Base-by-base conservation (phyloP, 2,888 invertebrate species). In the Plagiodera versicolora region DNA sequence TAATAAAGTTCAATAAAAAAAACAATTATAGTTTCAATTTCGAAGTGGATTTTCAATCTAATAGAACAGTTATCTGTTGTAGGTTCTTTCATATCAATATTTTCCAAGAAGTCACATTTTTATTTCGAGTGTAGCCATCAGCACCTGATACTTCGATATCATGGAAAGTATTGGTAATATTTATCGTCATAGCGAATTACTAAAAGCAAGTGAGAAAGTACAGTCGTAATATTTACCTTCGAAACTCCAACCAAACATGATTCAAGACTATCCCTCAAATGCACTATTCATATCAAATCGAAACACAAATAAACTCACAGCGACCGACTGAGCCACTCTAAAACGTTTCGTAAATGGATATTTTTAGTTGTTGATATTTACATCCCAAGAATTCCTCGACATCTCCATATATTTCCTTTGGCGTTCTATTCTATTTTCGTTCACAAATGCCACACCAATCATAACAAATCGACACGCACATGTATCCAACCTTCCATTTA, bases 401-500 rank as follows among this genome's bases (percentile, higher is more conserved):
- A 11, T 32, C n/a, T 39, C 39, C 39, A 51, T 50, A 32, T 51
- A 18, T 32, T 35, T 51, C 18, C 17, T 6, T 16, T 6, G 28
- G 18, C 24, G 55, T n/a, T 18, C 46, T 16, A 10, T 28, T 11
- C 53, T 60, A 60, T 56, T 56, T 56, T 47, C 48, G 52, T 44
- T 53, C 52, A 28, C 52, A 46, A 56, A 56, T 47, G 18, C 20
- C 44, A 39, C 48, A 10, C 46, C 24, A 56, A 51, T 52, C 51
- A 56, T 28, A 56, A 56, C 60, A 52, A 50, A 52, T 17, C 59
- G 11, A 32, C 6, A 11, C 32, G 2, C 32, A 9, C n/a, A 24
- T 24, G 17, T 32, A 9, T 18, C 20, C 18, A 32, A 53, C 6
- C 5, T 35, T 9, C 11, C 20, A 51, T 51, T n/a, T 9, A 62